Evolutionary conservation across 1,140 invertebrate genomes (phyloP), one percentile per base, ranked within the genome.

Genomic region (Pissodes strobi): DNA sequence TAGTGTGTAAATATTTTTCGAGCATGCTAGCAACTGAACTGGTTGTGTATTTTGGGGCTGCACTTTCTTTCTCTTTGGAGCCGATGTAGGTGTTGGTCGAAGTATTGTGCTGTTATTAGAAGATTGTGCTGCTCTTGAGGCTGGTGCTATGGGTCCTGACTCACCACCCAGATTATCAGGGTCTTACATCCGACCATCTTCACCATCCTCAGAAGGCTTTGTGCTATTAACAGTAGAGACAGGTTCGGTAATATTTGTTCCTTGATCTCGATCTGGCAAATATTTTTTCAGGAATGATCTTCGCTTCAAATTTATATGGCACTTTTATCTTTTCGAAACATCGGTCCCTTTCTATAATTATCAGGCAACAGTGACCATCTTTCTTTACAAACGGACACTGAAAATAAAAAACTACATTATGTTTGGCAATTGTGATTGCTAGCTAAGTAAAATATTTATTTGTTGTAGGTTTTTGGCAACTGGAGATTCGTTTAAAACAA

Each of bases 401-500:
- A 55, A 55, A 38, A 6, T n/a, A n/a, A 19, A 37, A 38, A 22
- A 55, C 2, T 19, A 10, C 6, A 15, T 38, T 18, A 4, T 13
- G 12, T 55, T 27, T 25, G 17, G 25, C 23, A n/a, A n/a, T n/a
- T n/a, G n/a, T n/a, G n/a, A n/a, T n/a, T n/a, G n/a, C n/a, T n/a
- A n/a, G n/a, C n/a, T n/a, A n/a, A n/a, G n/a, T 8, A 27, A 25
- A 55, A 4, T 38, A 13, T 21, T 21, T 21, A 25, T 48, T 48
- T 21, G 13, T 63, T 41, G 5, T 37, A 56, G 51, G 43, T 56
- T 56, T 38, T 37, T 56, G 17, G 43, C 21, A 6, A 38, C 43
- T 48, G 61, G 61, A 3, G 25, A 64, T 23, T 39, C 51, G 1
- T 64, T 64, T 34, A 43, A 25, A 38, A 27, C 60, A 2, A 59